Conservation (phyloP, 2,888 invertebrate genomes). For the Mellilla xanthometata region DNA sequence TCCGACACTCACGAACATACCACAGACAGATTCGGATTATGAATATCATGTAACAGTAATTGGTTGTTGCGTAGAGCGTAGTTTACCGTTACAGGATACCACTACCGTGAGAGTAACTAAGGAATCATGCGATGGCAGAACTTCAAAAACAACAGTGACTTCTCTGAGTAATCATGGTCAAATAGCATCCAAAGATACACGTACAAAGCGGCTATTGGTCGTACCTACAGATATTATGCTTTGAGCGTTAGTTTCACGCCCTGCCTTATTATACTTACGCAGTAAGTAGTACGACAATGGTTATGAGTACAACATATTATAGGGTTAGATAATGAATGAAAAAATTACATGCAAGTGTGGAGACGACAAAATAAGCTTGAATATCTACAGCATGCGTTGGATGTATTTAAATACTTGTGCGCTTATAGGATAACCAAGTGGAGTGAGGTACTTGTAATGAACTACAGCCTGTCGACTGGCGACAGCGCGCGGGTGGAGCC, state of each 20-base stretch:
- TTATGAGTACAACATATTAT: constrained; percentile 14
- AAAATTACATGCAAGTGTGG: constrained; percentile 28
- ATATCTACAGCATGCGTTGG: constrained; percentile 28
- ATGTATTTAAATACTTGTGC: constrained; percentile 25
- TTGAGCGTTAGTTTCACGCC: constrained; percentile 4
- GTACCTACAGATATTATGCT: constrained; percentile 10
- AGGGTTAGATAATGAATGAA: constrained; percentile 19
- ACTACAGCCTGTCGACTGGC: constrained; percentile 60
- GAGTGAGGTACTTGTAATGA: constrained; percentile 37
- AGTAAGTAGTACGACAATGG: constrained; percentile 14
- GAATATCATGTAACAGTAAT: constrained; percentile 35
- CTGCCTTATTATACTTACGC: constrained; percentile 16
- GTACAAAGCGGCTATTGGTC: constrained; percentile 25
- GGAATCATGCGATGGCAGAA: constrained; percentile 30
- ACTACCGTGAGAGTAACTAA: constrained; percentile 27
- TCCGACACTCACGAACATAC: constrained; percentile 32
- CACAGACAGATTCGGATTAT: constrained; percentile 34
- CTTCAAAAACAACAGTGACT: constrained; percentile 26
- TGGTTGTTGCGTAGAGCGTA: background rate
- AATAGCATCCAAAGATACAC: constrained; percentile 14
- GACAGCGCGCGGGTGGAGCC: constrained; percentile 73
- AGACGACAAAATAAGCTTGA: constrained; percentile 27
- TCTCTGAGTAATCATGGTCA: constrained; percentile 18
- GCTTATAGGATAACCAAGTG: constrained; percentile 22
- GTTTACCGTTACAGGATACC: constrained; percentile 37